phyloP scores from a whole-genome alignment of 2,113 vertebrate species.

The Zosterops hypoxanthus region DNA sequence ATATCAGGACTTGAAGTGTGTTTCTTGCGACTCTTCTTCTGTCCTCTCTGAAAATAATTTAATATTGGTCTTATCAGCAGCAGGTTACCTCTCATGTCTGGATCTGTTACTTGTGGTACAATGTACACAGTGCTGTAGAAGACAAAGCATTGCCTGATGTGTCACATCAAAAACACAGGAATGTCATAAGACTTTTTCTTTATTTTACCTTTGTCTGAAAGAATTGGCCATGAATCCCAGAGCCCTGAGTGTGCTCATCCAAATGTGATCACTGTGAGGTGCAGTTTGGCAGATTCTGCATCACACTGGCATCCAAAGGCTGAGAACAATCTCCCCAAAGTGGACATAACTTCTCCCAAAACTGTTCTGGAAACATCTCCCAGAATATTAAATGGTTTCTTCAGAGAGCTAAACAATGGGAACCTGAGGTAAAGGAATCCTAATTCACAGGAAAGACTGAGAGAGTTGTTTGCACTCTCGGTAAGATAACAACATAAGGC shows the following conservation, averaged over 20 bases:
- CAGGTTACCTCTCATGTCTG: not conserved
- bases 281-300: not conserved
- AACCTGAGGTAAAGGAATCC: not conserved
- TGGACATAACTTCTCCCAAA: not conserved
- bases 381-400: not conserved
- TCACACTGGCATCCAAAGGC: not conserved
- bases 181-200: not conserved
- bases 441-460: not conserved
- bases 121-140: not conserved
- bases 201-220: not conserved
- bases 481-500: not conserved
- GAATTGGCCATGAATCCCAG: not conserved
- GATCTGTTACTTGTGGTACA: not conserved
- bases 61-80: not conserved
- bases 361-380: not conserved
- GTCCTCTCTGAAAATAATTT: not conserved
- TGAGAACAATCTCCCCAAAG: not conserved
- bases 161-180: not conserved
- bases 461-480: not conserved
- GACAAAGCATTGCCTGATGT: not conserved
- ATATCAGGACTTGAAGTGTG: not conserved
- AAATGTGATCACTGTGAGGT: not conserved
- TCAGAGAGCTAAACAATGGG: not conserved
- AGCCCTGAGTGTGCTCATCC: not conserved
- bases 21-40: not conserved